Base-by-base conservation (phyloP, 2,797 vertebrate genomes). In the Urocyon cinereoargenteus region DNA sequence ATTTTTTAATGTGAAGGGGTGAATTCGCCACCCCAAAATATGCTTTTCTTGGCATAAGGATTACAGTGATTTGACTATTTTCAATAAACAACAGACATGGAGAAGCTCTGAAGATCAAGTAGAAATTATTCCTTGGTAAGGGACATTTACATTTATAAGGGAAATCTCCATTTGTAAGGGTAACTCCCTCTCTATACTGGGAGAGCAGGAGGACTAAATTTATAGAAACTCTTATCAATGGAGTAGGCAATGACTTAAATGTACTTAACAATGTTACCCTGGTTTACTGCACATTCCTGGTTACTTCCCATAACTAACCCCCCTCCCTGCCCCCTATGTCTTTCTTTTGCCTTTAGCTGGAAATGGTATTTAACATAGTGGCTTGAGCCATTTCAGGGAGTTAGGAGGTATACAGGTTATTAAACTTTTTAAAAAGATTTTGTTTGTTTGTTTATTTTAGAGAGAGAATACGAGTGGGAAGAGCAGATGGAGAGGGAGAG, bases 1-100 rank as follows among this genome's bases (percentile, higher is more conserved):
- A 94, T 89, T 95, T 92, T 86, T n/a, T 28, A 53, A 78, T 13
- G 16, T 78, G 75, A 78, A n/a, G 49, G 28, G 28, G 28, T 53
- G 49, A 53, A 78, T 21, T 78, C 21, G 28, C 49, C 16, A 78
- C 18, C 18, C 75, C 49, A 21, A 34, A 78, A 21, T 31, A 53
- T 12, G 28, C 15, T 3, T 53, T 78, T 78, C n/a, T 78, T n/a
- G 75, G 49, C 28, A n/a, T 53, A 53, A 78, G 75, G 11, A 78
- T 78, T 53, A n/a, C 53, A 26, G 3, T n/a, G 49, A 53, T 49
- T 9, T 53, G 49, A 18, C 18, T 53, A 53, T 78, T 51, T 45
- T 75, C 5, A 53, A 53, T 28, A 78, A 53, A 78, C 0, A 21
- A 49, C 28, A 78, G 26, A 53, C 10, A 53, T 4, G 28, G 75